phyloP scores from a whole-genome alignment of 2,888 invertebrate species.

The Acheta domesticus region DNA sequence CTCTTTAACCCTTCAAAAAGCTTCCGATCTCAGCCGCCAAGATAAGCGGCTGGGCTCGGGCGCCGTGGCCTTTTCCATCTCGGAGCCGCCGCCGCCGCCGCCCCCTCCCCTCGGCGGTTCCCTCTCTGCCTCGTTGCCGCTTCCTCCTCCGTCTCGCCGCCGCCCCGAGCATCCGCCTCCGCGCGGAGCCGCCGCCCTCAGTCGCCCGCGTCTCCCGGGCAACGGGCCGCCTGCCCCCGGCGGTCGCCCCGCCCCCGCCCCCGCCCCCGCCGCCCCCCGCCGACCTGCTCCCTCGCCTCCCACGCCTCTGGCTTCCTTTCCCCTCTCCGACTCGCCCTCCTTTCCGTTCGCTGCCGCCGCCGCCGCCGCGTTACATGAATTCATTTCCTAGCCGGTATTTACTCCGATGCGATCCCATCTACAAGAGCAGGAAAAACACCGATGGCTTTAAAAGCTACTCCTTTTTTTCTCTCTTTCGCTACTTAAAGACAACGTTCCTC shows the following conservation, averaged over 20 bases:
- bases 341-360: neutral
- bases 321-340: neutral
- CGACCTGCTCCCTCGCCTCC: too few species aligned
- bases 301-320: neutral
- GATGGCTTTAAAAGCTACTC: constrained; percentile 7
- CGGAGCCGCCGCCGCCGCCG: neutral
- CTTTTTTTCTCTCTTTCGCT: neutral
- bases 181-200: neutral
- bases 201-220: neutral
- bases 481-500: neutral
- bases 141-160: too few species aligned
- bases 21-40: constrained; percentile 1
- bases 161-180: neutral
- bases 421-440: neutral
- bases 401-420: neutral
- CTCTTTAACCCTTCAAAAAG: constrained; percentile 18
- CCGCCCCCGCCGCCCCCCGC: too few species aligned
- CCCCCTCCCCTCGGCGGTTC: too few species aligned
- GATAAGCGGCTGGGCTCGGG: neutral
- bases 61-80: neutral
- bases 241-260: too few species aligned
- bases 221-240: neutral
- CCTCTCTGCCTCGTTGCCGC: too few species aligned
- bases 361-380: constrained; percentile 5
- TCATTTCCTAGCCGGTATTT: constrained; percentile 9